Conservation (phyloP, 2,113 vertebrate species). For the Beaufortia kweichowensis region DNA sequence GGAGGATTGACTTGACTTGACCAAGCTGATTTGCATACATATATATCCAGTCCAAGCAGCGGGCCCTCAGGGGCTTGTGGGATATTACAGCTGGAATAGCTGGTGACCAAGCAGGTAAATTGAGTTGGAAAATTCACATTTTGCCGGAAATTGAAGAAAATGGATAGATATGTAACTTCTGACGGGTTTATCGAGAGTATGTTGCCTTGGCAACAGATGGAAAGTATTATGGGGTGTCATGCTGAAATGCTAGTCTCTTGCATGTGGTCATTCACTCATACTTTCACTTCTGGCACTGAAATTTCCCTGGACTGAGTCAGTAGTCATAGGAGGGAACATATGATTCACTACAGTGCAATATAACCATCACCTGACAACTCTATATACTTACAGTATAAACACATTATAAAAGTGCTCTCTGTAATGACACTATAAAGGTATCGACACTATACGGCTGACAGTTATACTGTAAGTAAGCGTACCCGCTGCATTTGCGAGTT, state of each 20-base stretch:
- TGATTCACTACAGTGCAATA: background rate
- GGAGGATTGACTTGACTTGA: constrained; percentile 52
- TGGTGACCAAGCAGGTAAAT: constrained; percentile 50
- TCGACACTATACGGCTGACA: background rate
- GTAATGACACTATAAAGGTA: background rate
- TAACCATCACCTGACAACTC: background rate
- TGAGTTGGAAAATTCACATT: constrained; percentile 41
- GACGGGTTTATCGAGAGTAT: constrained; percentile 25
- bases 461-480: background rate
- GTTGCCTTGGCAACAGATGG: constrained; percentile 21
- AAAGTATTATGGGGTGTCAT: constrained; percentile 23
- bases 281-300: background rate
- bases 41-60: constrained; percentile 47
- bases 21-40: constrained; percentile 63
- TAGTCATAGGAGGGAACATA: background rate
- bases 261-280: background rate
- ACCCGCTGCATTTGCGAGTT: background rate
- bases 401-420: background rate
- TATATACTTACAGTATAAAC: background rate
- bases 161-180: constrained; percentile 31
- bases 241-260: background rate
- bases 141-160: constrained; percentile 41
- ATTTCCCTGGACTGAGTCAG: background rate
- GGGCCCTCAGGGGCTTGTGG: constrained; percentile 44
- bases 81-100: constrained; percentile 48